Percentiles rank a stretch among this genome's conserved stretches.
These are phyloP conservation scores for Mungos mungo DNA, from an alignment of 2,113 vertebrate genomes.

Conservation along the genomic window DNA sequence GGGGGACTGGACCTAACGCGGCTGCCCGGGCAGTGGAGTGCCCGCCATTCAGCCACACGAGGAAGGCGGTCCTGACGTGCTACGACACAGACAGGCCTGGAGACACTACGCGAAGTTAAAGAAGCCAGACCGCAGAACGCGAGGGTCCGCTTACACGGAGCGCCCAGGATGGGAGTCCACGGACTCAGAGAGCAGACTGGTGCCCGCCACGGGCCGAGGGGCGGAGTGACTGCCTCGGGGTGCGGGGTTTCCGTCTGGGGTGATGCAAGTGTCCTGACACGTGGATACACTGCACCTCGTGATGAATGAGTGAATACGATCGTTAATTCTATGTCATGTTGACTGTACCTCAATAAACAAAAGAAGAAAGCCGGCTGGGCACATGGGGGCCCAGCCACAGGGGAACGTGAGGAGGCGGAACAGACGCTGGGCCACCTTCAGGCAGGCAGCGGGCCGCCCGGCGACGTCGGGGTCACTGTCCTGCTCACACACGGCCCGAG, in stretches of 20 bases:
- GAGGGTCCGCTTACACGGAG: rapidly evolving
- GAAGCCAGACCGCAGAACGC: neutral
- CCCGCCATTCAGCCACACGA: rapidly evolving
- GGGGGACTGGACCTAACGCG: no score
- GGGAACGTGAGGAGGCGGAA: neutral
- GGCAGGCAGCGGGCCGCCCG: neutral
- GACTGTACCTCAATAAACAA: neutral
- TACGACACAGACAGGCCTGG: neutral
- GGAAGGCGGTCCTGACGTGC: neutral
- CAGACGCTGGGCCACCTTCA: neutral
- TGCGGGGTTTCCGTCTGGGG: neutral
- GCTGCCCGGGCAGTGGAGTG: rapidly evolving
- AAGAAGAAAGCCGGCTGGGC: no score
- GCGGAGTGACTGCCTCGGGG: neutral
- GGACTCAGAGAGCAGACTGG: no score
- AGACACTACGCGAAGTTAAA: neutral
- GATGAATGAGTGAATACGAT: neutral
- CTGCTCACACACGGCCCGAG: neutral
- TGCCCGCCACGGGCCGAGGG: neutral
- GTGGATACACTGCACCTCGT: neutral
- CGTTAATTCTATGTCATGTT: neutral
- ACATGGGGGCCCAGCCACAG: rapidly evolving
- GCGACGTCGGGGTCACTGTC: neutral
- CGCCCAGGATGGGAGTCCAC: neutral
- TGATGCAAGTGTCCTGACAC: neutral